Base-by-base conservation (phyloP, 2,888 invertebrate species). In the Corythucha ciliata region DNA sequence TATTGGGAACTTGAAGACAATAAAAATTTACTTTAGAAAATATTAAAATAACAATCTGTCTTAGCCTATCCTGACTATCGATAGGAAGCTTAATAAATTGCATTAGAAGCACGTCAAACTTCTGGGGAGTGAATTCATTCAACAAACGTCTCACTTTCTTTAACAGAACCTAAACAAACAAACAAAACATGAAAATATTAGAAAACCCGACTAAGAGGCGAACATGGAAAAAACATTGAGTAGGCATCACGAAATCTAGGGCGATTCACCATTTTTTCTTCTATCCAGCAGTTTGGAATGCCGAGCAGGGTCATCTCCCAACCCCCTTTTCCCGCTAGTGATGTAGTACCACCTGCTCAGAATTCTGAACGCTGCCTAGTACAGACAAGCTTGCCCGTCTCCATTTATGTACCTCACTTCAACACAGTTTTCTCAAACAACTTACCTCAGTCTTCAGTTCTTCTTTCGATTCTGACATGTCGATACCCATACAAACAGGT, bases 51-150 rank as follows among this genome's bases (percentile, higher is more conserved):
- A 93, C 91, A 14, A 91, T 86, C 59, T 83, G 84, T 62, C 81
- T 78, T 48, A 94, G 73, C 61, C 86, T 78, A 48, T 81, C 81
- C 52, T 78, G 77, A 3, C 81, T 85, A 66, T 89, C 82, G 50
- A 94, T 89, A 57, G 81, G 76, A 25, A 93, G 71, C 12, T 74
- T 70, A 56, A 81, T 76, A 24, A 93, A 82, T 73, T 84, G 86
- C 26, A 78, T 77, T 18, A 91, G 73, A 51, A 96, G 72, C 1
- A 81, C 83, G 48, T 83, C 79, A 67, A 92, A 92, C 66, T 93
- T 93, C 67, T 94, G 89, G 0, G 96, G 94, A 0, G 94, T 96
- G 55, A 96, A 72, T 69, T 94, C 92, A 68, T 94, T 94, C 53
- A 96, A 72, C 58, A 94, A 86, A 63, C 90, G 84, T 58, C 91